Conservation (phyloP, 2,113 vertebrate species). For the Felis catus region F.catus_Fca126_mat1.0 CM031419.1:99517501-99518000, state of each 20-base stretch:
- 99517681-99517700: rapidly evolving
- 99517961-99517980: no score
- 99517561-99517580: neutral
- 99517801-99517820: no score
- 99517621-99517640: neutral
- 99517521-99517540: neutral
- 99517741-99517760: rapidly evolving
- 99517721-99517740: rapidly evolving
- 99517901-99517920: no score
- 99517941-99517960: no score
- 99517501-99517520: neutral
- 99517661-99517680: neutral
- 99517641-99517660: neutral
- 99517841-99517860: no score
- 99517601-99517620: neutral
- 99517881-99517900: no score
- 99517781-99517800: no score
- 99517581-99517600: neutral
- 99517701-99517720: rapidly evolving
- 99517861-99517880: no score
- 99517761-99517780: neutral
- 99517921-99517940: no score
- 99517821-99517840: no score
- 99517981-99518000: no score
- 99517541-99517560: neutral